Percentiles rank a stretch among this genome's conserved stretches.
These are phyloP conservation scores for Muraenolepis orangiensis DNA, from an alignment of 2,797 vertebrate genomes.

Conservation along the genomic window DNA sequence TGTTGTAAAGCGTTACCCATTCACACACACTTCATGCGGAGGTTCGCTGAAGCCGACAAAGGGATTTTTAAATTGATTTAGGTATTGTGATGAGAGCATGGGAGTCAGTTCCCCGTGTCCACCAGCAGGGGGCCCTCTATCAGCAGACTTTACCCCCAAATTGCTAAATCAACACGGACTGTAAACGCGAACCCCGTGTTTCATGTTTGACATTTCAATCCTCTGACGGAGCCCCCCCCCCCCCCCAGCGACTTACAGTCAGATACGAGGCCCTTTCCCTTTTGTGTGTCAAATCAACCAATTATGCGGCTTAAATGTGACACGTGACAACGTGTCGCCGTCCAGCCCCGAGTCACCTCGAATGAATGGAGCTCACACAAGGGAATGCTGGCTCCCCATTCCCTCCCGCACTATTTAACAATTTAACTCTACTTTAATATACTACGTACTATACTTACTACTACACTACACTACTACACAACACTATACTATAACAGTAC, in stretches of 20 bases:
- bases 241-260: conserved; percentile 37
- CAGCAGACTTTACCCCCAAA: conserved; percentile 15
- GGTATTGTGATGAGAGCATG: neutral
- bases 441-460: no score
- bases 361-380: no score
- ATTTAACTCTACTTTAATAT: no score
- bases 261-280: conserved; percentile 23
- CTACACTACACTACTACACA: no score
- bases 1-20: no score
- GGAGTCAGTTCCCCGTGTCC: conserved; percentile 13
- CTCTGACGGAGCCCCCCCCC: conserved; percentile 32
- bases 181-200: no score
- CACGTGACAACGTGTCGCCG: conserved; percentile 2
- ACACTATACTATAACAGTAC: no score
- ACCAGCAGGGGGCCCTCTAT: conserved; percentile 59
- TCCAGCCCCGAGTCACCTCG: no score
- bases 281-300: conserved; percentile 10
- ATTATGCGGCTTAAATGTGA: conserved; percentile 25
- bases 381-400: no score
- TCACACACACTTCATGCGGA: neutral
- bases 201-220: conserved; percentile 36
- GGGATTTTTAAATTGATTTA: neutral
- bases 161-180: conserved; percentile 20
- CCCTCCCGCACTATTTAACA: no score
- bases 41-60: neutral